Conservation (phyloP, 2,113 vertebrate species). For the Casuarius casuarius region DNA sequence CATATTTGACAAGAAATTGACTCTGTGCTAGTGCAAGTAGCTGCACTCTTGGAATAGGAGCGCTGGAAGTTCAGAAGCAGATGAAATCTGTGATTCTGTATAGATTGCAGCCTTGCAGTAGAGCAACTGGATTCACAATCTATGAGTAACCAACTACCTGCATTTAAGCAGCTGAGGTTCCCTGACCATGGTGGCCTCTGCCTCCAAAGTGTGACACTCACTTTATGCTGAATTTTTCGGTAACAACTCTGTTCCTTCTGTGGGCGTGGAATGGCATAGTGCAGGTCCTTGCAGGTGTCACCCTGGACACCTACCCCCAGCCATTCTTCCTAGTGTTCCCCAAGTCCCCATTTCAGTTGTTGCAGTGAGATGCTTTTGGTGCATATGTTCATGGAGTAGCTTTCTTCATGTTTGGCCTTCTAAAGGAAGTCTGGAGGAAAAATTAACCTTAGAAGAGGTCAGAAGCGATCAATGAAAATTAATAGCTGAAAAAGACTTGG, state of each 20-base stretch:
- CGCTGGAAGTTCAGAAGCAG: not conserved
- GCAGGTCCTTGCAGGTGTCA: not conserved
- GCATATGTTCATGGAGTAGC: not conserved
- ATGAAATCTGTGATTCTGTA: not conserved
- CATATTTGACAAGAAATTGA: not conserved
- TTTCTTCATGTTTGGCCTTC: not conserved
- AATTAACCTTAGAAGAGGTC: not conserved
- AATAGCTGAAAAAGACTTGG: not conserved
- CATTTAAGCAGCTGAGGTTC: not conserved
- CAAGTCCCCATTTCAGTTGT: not conserved
- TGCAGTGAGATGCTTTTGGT: not conserved
- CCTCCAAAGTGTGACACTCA: not conserved
- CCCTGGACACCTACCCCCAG: accelerated
- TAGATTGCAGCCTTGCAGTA: not conserved
- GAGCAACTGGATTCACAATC: not conserved
- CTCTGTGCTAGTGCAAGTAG: not conserved
- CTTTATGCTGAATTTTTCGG: not conserved
- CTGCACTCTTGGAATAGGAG: not conserved
- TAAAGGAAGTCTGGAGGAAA: not conserved
- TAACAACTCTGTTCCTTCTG: not conserved
- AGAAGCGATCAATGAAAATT: not conserved
- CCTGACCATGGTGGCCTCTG: not conserved
- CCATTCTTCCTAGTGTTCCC: not conserved
- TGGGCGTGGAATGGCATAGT: not conserved
- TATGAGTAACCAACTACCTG: not conserved